Percentiles rank a stretch among this genome's conserved stretches.
Conservation (phyloP, 2,888 invertebrate genomes). For the Tiliacea citrago region DNA sequence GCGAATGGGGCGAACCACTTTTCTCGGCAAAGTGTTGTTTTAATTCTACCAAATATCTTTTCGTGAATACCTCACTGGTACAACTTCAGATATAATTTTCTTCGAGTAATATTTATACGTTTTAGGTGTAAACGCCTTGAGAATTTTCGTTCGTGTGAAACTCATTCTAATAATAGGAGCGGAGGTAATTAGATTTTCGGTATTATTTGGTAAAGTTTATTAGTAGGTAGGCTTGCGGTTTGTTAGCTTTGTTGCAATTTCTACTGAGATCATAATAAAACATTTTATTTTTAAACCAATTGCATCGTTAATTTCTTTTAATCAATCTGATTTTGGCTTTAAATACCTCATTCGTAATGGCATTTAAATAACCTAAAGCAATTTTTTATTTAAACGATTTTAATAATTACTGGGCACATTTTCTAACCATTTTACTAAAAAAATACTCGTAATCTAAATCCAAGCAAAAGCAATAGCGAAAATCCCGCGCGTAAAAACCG, state of each 20-base stretch:
- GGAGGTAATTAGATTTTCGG: constrained; percentile 65
- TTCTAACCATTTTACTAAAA: neutral
- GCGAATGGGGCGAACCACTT: constrained; percentile 83
- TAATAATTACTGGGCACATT: neutral
- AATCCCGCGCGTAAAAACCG: constrained; percentile 52
- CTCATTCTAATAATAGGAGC: constrained; percentile 68
- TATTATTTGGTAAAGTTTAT: constrained; percentile 40
- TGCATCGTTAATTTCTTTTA: neutral
- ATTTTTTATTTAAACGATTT: neutral
- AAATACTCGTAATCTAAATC: constrained; percentile 11
- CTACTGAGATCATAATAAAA: neutral
- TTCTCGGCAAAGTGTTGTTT: constrained; percentile 90
- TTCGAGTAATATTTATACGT: constrained; percentile 86
- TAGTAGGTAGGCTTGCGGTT: neutral
- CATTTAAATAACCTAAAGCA: neutral
- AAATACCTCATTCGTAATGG: neutral
- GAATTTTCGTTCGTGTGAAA: constrained; percentile 66
- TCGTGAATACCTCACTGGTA: constrained; percentile 87
- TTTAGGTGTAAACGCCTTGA: constrained; percentile 81
- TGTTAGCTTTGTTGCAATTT: neutral
- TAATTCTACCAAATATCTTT: constrained; percentile 90
- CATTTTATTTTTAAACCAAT: neutral
- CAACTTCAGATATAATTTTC: constrained; percentile 89
- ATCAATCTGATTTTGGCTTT: neutral
- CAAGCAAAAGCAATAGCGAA: constrained; percentile 24